Percentiles rank a stretch among this genome's conserved stretches.
These are phyloP conservation scores for Nipponia nippon DNA, from an alignment of 2,113 vertebrate species.

Conservation along the genomic window DNA sequence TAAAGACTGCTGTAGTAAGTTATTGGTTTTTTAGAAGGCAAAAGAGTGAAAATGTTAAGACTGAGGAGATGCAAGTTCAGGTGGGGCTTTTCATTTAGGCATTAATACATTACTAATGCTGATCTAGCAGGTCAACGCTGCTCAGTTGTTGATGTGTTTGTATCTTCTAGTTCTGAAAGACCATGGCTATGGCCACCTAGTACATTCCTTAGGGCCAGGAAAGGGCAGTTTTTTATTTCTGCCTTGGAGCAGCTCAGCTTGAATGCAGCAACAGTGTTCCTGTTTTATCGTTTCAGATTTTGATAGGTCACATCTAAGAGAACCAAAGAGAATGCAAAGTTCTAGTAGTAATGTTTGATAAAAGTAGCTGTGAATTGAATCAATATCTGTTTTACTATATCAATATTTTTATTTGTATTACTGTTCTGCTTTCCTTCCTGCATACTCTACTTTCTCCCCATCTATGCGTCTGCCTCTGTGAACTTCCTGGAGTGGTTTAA, in stretches of 20 bases:
- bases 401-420: not conserved
- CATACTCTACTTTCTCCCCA: not conserved
- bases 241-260: not conserved
- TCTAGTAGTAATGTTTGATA: not conserved
- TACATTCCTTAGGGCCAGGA: not conserved
- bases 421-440: not conserved
- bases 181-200: not conserved
- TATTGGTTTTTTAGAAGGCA: not conserved
- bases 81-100: not conserved
- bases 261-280: not conserved
- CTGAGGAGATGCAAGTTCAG: not conserved
- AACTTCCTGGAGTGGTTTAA: not conserved
- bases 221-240: not conserved
- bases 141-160: not conserved
- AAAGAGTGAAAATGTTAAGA: not conserved
- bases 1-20: not conserved
- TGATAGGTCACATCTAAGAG: not conserved
- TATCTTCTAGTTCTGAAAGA: not conserved
- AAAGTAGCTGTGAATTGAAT: not conserved
- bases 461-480: not conserved
- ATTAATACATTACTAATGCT: not conserved
- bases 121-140: not conserved
- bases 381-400: not conserved
- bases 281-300: not conserved
- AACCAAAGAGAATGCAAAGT: not conserved